These are phyloP conservation scores for Macaca nemestrina DNA, from an alignment of 2,113 vertebrate genomes.

Conservation along the genomic window DNA sequence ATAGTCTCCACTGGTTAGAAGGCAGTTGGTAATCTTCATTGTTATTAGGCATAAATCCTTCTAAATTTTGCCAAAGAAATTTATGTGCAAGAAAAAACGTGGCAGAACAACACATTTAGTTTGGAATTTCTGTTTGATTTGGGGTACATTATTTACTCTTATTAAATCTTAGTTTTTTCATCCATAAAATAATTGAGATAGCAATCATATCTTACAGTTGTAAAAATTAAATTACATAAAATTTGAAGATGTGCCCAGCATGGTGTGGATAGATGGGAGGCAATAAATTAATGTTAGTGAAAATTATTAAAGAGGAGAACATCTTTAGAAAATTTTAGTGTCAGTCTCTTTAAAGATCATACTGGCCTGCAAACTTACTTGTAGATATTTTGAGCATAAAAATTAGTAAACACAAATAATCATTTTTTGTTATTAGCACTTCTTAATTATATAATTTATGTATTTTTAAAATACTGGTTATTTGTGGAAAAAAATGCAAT, in stretches of 20 bases:
- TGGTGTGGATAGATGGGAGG: neutral
- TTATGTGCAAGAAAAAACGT: neutral
- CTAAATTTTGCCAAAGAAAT: neutral
- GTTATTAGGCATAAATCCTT: neutral
- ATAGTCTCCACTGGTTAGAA: neutral
- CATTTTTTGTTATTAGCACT: neutral
- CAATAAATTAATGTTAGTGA: neutral
- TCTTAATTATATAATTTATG: neutral
- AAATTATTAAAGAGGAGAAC: neutral
- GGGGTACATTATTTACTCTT: neutral
- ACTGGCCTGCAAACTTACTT: neutral
- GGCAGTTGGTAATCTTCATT: neutral
- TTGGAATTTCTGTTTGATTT: neutral
- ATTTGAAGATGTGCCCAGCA: neutral
- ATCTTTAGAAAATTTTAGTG: neutral
- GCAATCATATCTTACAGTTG: neutral
- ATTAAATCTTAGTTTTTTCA: neutral
- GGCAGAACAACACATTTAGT: neutral
- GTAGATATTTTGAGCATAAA: neutral
- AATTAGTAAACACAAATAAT: neutral
- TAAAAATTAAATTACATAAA: neutral
- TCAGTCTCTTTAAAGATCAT: neutral
- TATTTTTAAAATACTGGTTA: neutral
- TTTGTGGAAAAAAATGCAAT: neutral
- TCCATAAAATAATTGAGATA: neutral